A percentile compares a stretch with the other conserved stretches of the same genome.
phyloP scores from a whole-genome alignment of 2,888 invertebrate species.

The Boloria euphrosyne region DNA sequence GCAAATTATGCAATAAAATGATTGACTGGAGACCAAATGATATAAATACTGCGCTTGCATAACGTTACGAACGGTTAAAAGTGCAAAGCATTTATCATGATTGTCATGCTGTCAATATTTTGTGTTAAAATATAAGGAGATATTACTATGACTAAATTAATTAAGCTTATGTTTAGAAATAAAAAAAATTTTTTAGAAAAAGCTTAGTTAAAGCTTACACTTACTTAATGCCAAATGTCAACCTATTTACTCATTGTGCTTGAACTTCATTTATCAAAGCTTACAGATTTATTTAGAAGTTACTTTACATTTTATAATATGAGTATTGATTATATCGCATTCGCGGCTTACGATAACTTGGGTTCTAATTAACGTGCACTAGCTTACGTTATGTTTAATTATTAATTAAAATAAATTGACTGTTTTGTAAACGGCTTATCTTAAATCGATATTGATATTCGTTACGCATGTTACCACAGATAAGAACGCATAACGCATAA shows the following conservation, averaged over 20 bases:
- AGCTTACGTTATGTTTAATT: no score
- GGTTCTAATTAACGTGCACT: no score
- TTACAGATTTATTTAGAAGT: no score
- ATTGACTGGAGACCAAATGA: constrained; percentile 22
- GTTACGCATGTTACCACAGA: constrained; percentile 8
- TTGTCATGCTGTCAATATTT: constrained; percentile 13
- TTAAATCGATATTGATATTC: constrained; percentile 5
- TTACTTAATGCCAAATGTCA: no score
- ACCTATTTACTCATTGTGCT: no score
- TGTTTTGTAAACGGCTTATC: neutral
- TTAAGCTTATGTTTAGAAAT: neutral
- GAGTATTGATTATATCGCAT: no score
- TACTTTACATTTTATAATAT: no score
- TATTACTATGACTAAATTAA: neutral
- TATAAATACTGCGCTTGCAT: constrained; percentile 24
- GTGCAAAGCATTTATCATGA: constrained; percentile 18
- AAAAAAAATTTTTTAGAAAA: no score
- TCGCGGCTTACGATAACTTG: no score
- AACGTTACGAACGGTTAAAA: constrained; percentile 13
- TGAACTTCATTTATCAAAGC: no score
- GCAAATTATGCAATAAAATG: constrained; percentile 27
- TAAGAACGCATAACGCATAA: neutral
- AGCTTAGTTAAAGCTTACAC: no score
- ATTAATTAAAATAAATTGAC: neutral
- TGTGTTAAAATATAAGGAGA: neutral